Percentiles rank a stretch among this genome's conserved stretches.
These are phyloP conservation scores for Riparia riparia DNA, from an alignment of 2,113 vertebrate species.

Conservation along the genomic window DNA sequence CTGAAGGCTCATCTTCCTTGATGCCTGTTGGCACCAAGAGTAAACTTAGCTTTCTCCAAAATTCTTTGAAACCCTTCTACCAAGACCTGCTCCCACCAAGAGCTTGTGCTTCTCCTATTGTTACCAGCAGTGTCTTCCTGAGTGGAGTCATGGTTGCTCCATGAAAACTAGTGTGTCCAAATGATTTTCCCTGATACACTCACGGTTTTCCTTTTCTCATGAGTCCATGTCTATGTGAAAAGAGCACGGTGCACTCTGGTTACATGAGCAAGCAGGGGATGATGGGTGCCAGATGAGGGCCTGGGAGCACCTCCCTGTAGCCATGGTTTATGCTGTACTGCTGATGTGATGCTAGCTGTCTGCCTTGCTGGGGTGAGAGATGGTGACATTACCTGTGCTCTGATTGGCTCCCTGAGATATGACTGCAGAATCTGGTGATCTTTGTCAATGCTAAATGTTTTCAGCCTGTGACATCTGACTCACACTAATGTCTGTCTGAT, in stretches of 20 bases:
- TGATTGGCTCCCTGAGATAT: not conserved
- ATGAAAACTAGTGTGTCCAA: not conserved
- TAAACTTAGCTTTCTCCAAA: not conserved
- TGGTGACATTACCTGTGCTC: not conserved
- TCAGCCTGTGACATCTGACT: not conserved
- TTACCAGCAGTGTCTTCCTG: not conserved
- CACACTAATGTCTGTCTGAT: not conserved
- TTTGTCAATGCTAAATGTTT: not conserved
- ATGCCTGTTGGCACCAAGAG: not conserved
- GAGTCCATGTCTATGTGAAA: not conserved
- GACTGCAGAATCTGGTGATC: not conserved
- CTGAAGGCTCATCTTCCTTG: not conserved
- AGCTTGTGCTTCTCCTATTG: not conserved
- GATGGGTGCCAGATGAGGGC: not conserved
- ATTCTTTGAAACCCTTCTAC: not conserved
- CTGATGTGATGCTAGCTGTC: not conserved
- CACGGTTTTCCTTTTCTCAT: not conserved
- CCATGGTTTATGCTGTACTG: not conserved
- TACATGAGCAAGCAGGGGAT: not conserved
- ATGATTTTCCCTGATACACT: accelerated
- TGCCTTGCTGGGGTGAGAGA: not conserved
- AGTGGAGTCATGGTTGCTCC: not conserved
- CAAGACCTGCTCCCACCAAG: not conserved
- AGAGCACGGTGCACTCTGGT: not conserved
- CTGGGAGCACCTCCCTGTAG: not conserved